Conservation (phyloP, 2,888 invertebrate species). For the Drosophila anceps region DNA sequence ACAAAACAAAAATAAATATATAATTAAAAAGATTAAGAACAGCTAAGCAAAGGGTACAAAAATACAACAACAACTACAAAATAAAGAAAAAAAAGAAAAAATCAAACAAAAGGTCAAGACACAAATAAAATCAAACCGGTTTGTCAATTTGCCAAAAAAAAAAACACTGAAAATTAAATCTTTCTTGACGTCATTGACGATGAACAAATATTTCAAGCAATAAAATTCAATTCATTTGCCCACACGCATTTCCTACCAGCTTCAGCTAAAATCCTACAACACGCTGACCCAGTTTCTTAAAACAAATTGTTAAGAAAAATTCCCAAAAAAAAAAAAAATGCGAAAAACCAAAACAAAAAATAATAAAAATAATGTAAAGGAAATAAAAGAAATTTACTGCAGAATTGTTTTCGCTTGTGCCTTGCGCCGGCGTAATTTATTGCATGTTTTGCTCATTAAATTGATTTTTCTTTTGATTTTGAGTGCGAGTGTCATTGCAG, state of each 20-base stretch:
- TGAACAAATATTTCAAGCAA: constrained; percentile 53
- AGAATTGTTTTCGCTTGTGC: constrained; percentile 60
- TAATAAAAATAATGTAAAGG: constrained; percentile 10
- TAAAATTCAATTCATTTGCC: constrained; percentile 56
- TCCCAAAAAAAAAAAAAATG: constrained; percentile 4
- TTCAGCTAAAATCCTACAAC: constrained; percentile 20
- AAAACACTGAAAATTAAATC: constrained; percentile 38
- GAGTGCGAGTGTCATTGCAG: constrained; percentile 82
- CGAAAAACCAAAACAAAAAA: background rate
- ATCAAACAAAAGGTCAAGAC: constrained; percentile 59
- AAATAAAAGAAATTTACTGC: constrained; percentile 65
- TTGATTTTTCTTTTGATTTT: constrained; percentile 81
- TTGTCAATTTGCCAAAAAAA: constrained; percentile 49
- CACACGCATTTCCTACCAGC: constrained; percentile 26
- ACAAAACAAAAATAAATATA: constrained; percentile 55
- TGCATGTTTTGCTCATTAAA: constrained; percentile 82
- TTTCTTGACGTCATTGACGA: constrained; percentile 46
- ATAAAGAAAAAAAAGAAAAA: background rate
- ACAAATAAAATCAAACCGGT: constrained; percentile 66
- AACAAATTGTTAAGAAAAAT: constrained; percentile 38
- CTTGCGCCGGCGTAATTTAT: constrained; percentile 69
- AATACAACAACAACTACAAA: background rate
- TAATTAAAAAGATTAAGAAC: constrained; percentile 62
- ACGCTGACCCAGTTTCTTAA: constrained; percentile 65
- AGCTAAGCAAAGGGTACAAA: constrained; percentile 48